phyloP scores from a whole-genome alignment of 1,140 invertebrate genomes.

The Pantala flavescens region DNA sequence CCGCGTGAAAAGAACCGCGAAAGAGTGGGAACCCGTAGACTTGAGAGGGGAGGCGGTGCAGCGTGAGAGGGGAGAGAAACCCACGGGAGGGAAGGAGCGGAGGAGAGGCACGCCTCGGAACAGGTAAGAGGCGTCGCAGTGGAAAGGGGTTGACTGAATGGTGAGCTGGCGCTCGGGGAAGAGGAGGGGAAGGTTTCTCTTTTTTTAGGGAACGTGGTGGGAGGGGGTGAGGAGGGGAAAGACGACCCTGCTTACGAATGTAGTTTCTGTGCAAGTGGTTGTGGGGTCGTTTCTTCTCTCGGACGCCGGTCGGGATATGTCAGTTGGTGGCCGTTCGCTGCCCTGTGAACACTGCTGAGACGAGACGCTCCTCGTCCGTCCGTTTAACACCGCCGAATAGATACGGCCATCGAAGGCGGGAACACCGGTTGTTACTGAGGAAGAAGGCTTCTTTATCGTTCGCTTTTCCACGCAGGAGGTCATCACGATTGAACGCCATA shows the following conservation, averaged over 20 bases:
- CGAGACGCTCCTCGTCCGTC: no score
- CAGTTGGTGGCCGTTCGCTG: background rate
- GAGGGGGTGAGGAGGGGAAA: background rate
- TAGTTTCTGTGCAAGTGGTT: slow-evolving; percentile 5
- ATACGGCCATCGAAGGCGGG: no score
- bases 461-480: no score
- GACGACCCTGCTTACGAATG: background rate
- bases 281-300: background rate
- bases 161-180: background rate
- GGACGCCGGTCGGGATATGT: background rate
- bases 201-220: background rate
- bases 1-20: background rate
- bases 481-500: no score
- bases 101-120: no score
- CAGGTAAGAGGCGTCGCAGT: no score
- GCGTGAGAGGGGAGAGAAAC: background rate
- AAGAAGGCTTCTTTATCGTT: no score
- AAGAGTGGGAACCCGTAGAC: background rate
- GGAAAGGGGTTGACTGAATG: no score
- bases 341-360: background rate
- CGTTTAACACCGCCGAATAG: no score
- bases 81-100: no score
- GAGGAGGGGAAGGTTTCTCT: background rate
- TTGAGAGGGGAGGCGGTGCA: background rate
- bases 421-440: no score